phyloP scores from a whole-genome alignment of 2,888 invertebrate species.

The Orthosia gracilis region DNA sequence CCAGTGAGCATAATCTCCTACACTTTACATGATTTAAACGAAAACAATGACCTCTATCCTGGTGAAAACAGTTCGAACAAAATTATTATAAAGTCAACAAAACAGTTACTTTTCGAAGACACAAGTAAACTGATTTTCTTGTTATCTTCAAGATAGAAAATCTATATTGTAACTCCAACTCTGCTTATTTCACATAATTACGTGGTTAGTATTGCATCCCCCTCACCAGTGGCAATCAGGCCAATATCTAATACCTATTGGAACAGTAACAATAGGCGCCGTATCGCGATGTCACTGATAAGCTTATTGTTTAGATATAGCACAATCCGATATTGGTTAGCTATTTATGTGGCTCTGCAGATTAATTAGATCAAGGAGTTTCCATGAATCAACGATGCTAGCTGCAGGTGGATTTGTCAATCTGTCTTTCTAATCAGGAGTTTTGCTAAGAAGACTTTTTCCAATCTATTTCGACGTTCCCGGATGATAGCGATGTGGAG shows the following conservation, averaged over 20 bases:
- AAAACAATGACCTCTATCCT: too few species aligned
- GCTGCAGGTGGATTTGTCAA: background rate
- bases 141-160: background rate
- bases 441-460: too few species aligned
- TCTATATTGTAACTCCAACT: background rate
- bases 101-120: background rate
- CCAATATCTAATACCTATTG: slow-evolving; percentile 46
- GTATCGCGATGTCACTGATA: slow-evolving; percentile 56
- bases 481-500: too few species aligned
- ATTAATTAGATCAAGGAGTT: slow-evolving; percentile 21
- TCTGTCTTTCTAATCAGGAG: too few species aligned
- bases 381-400: background rate
- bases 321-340: slow-evolving; percentile 42
- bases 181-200: slow-evolving; percentile 4
- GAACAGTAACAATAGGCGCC: slow-evolving; percentile 37
- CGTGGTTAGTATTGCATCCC: slow-evolving; percentile 9
- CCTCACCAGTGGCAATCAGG: slow-evolving; percentile 16
- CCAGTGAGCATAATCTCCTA: too few species aligned
- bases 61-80: too few species aligned
- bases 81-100: too few species aligned
- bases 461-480: too few species aligned
- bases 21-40: too few species aligned
- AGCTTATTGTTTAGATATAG: slow-evolving; percentile 50
- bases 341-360: slow-evolving; percentile 13
- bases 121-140: background rate